phyloP scores from a whole-genome alignment of 2,113 vertebrate species.

The Platanista minor region DNA sequence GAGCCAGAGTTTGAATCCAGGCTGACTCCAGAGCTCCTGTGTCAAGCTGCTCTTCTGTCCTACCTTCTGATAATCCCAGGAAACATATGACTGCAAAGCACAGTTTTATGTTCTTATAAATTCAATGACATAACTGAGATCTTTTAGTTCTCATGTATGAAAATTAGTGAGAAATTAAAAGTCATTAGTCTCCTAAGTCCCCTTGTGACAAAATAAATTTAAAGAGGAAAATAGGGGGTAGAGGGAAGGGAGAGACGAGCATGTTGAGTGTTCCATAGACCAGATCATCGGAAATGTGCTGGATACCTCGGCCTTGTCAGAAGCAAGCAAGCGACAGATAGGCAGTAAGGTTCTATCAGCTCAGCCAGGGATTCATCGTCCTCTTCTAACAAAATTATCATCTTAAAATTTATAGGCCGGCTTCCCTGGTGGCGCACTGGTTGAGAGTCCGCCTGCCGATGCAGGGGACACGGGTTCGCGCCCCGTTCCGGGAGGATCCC shows the following conservation, averaged over 20 bases:
- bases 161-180: conserved; percentile 4
- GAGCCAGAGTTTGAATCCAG: neutral
- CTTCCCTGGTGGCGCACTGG: too few species aligned
- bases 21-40: neutral
- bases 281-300: neutral
- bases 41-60: neutral
- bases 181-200: neutral
- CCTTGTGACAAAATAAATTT: neutral
- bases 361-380: neutral
- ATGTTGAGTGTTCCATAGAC: neutral
- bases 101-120: neutral
- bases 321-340: neutral
- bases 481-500: too few species aligned
- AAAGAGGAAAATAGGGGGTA: neutral
- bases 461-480: too few species aligned
- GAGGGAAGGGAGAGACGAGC: neutral
- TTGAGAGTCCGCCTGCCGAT: too few species aligned
- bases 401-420: neutral
- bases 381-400: neutral
- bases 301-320: neutral
- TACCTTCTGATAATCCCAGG: neutral
- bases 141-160: neutral
- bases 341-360: neutral
- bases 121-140: neutral
- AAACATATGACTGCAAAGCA: neutral